These are phyloP conservation scores for Trissoscelio sp. DNA, from an alignment of 2,888 invertebrate genomes.

Conservation along the genomic window DNA sequence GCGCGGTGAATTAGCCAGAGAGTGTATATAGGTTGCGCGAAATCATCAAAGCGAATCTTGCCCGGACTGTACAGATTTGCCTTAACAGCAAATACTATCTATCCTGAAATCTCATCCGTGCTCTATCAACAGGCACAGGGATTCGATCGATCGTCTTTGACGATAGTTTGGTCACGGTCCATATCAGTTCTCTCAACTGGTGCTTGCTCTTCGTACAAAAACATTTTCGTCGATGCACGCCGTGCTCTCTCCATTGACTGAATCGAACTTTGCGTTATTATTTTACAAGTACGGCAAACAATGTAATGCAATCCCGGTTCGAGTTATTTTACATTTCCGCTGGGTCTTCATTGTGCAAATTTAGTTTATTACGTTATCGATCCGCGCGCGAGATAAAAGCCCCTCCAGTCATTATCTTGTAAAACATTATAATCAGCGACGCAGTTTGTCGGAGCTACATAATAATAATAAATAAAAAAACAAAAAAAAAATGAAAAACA, in stretches of 20 bases:
- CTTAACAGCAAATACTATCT: constrained; percentile 66
- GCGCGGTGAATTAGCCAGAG: constrained; percentile 31
- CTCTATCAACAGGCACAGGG: constrained; percentile 62
- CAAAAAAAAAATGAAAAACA: neutral
- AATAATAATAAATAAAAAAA: neutral
- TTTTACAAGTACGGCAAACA: constrained; percentile 31
- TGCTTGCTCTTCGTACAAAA: constrained; percentile 45
- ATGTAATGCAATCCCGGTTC: constrained; percentile 13
- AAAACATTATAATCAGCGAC: neutral
- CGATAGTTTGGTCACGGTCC: constrained; percentile 62
- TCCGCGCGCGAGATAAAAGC: neutral
- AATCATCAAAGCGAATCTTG: constrained; percentile 68
- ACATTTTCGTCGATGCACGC: constrained; percentile 28
- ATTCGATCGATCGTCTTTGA: constrained; percentile 67
- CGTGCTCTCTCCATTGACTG: constrained; percentile 10
- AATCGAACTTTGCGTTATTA: constrained; percentile 29
- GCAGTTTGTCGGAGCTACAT: no score
- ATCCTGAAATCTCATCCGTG: constrained; percentile 68
- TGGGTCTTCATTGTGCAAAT: neutral
- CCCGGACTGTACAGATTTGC: constrained; percentile 47
- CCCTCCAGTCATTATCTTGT: neutral
- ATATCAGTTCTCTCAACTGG: constrained; percentile 58
- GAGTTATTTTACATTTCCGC: constrained; percentile 16
- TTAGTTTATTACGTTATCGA: constrained; percentile 11
- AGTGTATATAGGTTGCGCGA: constrained; percentile 21